These are phyloP conservation scores for Caerostris extrusa DNA, from an alignment of 1,140 invertebrate genomes.

Conservation along the genomic window DNA sequence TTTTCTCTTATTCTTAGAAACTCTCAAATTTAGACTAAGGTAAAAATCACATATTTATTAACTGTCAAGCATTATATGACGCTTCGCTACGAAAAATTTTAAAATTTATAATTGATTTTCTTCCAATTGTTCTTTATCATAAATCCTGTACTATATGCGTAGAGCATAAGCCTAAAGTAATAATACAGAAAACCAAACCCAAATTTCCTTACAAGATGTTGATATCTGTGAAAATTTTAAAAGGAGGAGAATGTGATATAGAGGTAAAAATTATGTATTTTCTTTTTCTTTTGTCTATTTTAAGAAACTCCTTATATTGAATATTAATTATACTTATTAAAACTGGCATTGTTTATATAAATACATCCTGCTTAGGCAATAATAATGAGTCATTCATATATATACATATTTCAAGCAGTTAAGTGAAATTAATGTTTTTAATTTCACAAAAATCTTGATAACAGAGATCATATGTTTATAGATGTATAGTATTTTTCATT, in stretches of 20 bases:
- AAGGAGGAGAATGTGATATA: slow-evolving; percentile 64
- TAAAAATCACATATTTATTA: background rate
- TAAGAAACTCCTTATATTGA: background rate
- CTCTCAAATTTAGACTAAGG: background rate
- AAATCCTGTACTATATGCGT: background rate
- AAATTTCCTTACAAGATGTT: slow-evolving; percentile 46
- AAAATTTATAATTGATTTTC: background rate
- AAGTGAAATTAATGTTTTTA: background rate
- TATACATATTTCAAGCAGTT: background rate
- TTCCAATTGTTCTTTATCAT: background rate
- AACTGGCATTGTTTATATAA: background rate
- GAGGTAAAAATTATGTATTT: slow-evolving; percentile 40
- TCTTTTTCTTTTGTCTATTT: background rate
- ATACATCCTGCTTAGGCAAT: background rate
- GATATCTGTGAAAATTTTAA: slow-evolving; percentile 69
- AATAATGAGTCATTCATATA: background rate
- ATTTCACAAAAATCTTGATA: background rate
- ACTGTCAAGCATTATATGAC: background rate
- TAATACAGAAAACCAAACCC: background rate
- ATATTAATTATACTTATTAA: background rate
- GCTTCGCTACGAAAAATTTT: background rate
- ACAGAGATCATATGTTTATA: too few relatives aligned
- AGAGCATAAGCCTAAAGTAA: slow-evolving; percentile 56
- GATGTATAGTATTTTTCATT: too few relatives aligned
- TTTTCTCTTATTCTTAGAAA: slow-evolving; percentile 11